Evolutionary conservation across 1,140 invertebrate species (phyloP).

Genomic region (Zophobas morio): DNA sequence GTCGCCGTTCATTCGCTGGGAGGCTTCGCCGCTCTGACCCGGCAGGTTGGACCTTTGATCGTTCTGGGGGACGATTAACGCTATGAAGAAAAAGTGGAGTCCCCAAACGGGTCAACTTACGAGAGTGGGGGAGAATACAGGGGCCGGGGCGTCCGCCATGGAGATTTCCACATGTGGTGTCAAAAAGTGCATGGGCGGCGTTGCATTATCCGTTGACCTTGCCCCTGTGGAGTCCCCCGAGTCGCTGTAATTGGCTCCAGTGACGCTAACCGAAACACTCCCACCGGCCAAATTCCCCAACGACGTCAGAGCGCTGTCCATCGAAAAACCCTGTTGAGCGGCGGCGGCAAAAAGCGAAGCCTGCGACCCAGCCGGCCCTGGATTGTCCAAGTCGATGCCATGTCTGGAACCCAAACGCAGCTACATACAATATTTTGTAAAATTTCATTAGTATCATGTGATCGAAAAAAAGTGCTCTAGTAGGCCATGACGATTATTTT

Average conservation of each 20-base stretch:
- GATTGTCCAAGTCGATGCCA: slow-evolving; percentile 90
- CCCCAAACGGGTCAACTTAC: slow-evolving; percentile 55
- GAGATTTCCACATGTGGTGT: slow-evolving; percentile 92
- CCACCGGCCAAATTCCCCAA: slow-evolving; percentile 68
- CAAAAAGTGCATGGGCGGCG: slow-evolving; percentile 90
- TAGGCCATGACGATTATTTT: too few species aligned
- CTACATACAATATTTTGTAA: too few species aligned
- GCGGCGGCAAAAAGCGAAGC: slow-evolving; percentile 76
- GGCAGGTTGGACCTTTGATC: slow-evolving; percentile 52
- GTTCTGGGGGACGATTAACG: not conserved
- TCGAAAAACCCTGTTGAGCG: slow-evolving; percentile 71
- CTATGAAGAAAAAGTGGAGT: not conserved
- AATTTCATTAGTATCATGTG: too few species aligned
- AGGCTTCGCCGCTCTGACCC: slow-evolving; percentile 65
- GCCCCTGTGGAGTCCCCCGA: slow-evolving; percentile 84
- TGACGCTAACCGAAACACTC: slow-evolving; percentile 68
- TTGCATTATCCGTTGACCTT: slow-evolving; percentile 84
- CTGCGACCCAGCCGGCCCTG: slow-evolving; percentile 82
- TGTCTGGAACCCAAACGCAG: slow-evolving; percentile 71
- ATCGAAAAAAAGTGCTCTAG: too few species aligned
- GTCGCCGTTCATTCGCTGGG: slow-evolving; percentile 69
- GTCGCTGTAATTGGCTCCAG: slow-evolving; percentile 80
- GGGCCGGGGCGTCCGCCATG: slow-evolving; percentile 77
- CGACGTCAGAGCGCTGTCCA: slow-evolving; percentile 71
- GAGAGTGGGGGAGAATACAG: slow-evolving; percentile 66